Evolutionary conservation across 2,113 vertebrate genomes (phyloP), one percentile per base, ranked within the genome.

Genomic region (Chamaea fasciata): DNA sequence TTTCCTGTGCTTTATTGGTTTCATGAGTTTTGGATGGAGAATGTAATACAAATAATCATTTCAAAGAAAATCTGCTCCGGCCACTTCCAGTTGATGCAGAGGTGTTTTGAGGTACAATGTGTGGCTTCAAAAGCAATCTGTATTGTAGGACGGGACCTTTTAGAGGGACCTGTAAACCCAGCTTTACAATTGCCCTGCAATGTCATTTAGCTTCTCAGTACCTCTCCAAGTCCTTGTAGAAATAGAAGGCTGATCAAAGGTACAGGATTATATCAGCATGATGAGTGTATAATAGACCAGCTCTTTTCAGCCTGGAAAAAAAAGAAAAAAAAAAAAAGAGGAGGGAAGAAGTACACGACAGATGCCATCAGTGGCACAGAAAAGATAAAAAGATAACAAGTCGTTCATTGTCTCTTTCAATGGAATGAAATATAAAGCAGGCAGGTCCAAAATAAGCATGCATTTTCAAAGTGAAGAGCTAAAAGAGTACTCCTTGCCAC

Each of bases 321-420:
- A n/a, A 28, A 28, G 76, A 76, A 49, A 27, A 42, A n/a, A 52
- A 30, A 52, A 44, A 35, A 75, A 47, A 46, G 53, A 35, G 56
- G 42, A 83, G 30, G 60, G 49, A 88, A 95, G 24, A 90, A 8
- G 44, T 86, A 90, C 83, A 94, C 37, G 76, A 85, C 62, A 95
- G 71, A 69, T 90, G 59, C 15, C 71, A 83, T 69, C 89, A 77
- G 41, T 64, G 33, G 49, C 86, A 73, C 67, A 80, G 42, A 62
- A 83, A 85, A 85, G 91, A 94, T 82, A 39, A 93, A 90, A 94
- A 83, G 86, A 60, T 83, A 94, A 39, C 64, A 82, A 68, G 79
- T 57, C 11, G 2, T 71, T 83, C 65, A 49, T 88, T 76, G 79
- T 80, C 53, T 60, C 35, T 60, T 83, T 79, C 76, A 80, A n/a